phyloP scores from a whole-genome alignment of 2,113 vertebrate genomes.

The Micromys minutus region DNA sequence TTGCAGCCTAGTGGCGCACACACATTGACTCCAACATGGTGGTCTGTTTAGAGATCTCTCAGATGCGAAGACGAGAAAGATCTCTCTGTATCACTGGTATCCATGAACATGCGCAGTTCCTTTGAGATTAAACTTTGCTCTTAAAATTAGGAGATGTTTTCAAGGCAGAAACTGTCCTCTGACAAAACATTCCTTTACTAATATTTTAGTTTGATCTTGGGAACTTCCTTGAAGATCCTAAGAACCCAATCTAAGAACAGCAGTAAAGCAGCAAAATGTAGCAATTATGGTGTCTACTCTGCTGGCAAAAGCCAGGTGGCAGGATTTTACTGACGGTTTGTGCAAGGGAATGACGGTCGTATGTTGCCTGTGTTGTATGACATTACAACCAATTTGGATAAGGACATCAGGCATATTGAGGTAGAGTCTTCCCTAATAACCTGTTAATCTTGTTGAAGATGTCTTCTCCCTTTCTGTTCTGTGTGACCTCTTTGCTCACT shows the following conservation, averaged over 20 bases:
- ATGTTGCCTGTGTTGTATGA: too few relatives aligned
- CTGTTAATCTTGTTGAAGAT: not conserved
- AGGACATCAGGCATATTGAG: not conserved
- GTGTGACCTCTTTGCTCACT: accelerated
- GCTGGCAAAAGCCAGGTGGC: not conserved
- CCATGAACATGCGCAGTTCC: not conserved
- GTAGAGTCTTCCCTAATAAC: not conserved
- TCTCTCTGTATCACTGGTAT: accelerated
- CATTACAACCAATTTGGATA: not conserved
- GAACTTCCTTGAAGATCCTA: not conserved
- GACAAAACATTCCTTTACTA: slow-evolving; percentile 30
- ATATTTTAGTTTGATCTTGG: not conserved
- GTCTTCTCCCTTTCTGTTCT: not conserved
- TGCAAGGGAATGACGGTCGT: not conserved
- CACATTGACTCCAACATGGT: not conserved
- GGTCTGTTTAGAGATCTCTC: not conserved
- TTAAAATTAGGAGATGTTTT: not conserved
- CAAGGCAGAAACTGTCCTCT: not conserved
- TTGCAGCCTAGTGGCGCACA: too few relatives aligned
- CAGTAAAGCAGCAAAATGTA: not conserved
- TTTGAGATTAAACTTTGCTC: not conserved
- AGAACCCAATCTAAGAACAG: not conserved
- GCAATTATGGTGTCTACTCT: not conserved
- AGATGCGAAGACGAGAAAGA: too few relatives aligned
- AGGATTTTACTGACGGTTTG: not conserved